Percentiles rank a stretch among this genome's conserved stretches.
Conservation (phyloP, 1,140 invertebrate genomes). For the Saccostrea cuccullata region DNA sequence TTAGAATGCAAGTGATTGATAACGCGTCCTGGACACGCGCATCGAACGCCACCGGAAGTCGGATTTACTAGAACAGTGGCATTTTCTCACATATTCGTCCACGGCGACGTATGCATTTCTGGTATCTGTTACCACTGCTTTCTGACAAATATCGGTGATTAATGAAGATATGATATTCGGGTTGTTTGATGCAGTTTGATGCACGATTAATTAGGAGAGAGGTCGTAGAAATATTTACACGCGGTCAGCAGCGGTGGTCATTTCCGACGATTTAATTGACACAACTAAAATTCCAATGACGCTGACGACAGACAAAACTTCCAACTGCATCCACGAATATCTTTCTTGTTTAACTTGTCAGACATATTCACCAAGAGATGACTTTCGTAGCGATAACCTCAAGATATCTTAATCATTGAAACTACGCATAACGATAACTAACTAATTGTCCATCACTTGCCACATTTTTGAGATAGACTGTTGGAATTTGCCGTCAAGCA, state of each 20-base stretch:
- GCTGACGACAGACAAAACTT: neutral
- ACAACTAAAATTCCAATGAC: conserved; percentile 25
- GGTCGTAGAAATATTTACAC: conserved; percentile 33
- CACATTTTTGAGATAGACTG: conserved; percentile 18
- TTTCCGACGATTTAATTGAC: conserved; percentile 22
- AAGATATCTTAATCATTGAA: conserved; percentile 8
- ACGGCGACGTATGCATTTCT: neutral
- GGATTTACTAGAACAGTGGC: conserved; percentile 1
- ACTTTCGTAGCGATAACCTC: conserved; percentile 2
- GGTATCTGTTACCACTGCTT: conserved; percentile 16
- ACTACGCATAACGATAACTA: conserved; percentile 21
- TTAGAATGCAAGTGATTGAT: conserved; percentile 28
- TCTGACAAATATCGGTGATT: conserved; percentile 25
- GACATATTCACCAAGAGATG: neutral
- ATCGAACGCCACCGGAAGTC: conserved; percentile 24
- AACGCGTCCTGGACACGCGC: conserved; percentile 16
- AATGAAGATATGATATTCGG: conserved; percentile 29
- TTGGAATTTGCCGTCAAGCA: conserved; percentile 25
- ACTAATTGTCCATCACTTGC: conserved; percentile 31
- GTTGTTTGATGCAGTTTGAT: conserved; percentile 33
- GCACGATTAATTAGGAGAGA: conserved; percentile 27
- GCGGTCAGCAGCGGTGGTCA: conserved; percentile 25
- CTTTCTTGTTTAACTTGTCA: neutral
- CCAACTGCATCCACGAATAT: neutral
- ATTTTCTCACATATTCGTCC: conserved; percentile 18